phyloP scores from a whole-genome alignment of 2,113 vertebrate genomes.

The Rallus limicola region DNA sequence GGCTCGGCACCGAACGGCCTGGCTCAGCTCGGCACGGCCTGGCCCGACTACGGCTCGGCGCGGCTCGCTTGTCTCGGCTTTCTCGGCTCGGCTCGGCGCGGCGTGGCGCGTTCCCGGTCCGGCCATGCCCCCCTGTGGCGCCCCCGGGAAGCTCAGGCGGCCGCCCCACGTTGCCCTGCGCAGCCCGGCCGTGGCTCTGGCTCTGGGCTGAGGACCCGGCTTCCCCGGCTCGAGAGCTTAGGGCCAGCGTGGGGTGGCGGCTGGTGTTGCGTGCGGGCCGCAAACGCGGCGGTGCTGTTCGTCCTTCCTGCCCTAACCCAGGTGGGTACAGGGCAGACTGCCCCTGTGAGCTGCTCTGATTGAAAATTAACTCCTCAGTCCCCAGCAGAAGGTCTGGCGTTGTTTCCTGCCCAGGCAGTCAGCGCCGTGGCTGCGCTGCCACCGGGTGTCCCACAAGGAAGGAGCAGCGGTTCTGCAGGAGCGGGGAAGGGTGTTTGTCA shows the following conservation, averaged over 20 bases:
- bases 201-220: not conserved
- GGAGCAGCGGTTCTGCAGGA: not conserved
- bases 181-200: not conserved
- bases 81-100: rapidly evolving
- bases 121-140: slow-evolving; percentile 52
- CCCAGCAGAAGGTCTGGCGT: not conserved
- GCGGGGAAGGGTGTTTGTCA: rapidly evolving
- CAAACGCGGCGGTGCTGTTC: not conserved
- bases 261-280: not conserved
- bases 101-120: not conserved
- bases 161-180: not conserved
- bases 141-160: not conserved
- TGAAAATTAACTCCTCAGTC: not conserved
- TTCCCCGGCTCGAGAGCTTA: rapidly evolving
- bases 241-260: not conserved
- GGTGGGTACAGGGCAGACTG: not conserved
- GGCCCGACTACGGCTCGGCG: no score
- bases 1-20: not conserved
- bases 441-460: rapidly evolving
- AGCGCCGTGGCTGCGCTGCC: rapidly evolving
- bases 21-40: no score
- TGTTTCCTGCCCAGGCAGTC: no score
- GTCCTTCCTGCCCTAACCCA: no score
- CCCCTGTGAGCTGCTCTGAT: not conserved
- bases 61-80: no score